A percentile compares a stretch with the other conserved stretches of the same genome.
Evolutionary conservation across 2,797 vertebrate species (phyloP).

Genomic region (Pseudochirops cupreus): DNA sequence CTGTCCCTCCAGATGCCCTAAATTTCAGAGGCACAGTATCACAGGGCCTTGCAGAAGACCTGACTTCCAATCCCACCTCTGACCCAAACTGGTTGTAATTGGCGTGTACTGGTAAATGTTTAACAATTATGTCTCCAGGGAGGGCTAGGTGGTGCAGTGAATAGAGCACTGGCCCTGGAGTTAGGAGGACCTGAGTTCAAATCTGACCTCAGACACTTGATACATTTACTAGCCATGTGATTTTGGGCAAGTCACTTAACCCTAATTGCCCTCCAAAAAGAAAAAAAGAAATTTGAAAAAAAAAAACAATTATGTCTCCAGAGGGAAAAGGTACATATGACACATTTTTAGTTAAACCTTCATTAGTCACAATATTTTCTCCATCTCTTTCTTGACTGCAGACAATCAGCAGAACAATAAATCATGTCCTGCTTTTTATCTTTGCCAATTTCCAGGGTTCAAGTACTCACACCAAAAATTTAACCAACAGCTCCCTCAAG

Average conservation of each 20-base stretch:
- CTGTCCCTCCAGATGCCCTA: not conserved
- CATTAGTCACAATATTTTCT: not conserved
- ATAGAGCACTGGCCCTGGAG: too few species aligned
- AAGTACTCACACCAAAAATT: not conserved
- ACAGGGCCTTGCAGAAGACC: not conserved
- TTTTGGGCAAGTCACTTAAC: too few species aligned
- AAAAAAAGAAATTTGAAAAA: too few species aligned
- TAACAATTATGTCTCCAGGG: not conserved
- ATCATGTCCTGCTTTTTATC: not conserved
- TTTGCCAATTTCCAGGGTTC: not conserved
- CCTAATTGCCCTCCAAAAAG: too few species aligned
- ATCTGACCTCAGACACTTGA: too few species aligned
- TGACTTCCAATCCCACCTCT: not conserved
- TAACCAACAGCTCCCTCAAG: not conserved
- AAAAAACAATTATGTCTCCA: not conserved
- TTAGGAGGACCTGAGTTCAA: too few species aligned
- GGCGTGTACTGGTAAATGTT: not conserved
- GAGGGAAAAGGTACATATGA: not conserved
- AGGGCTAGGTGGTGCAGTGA: too few species aligned
- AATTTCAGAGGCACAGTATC: not conserved
- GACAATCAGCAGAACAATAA: not conserved
- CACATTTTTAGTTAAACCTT: not conserved
- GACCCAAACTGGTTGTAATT: not conserved
- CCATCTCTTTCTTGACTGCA: not conserved
- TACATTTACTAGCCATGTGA: too few species aligned